A percentile compares a stretch with the other conserved stretches of the same genome.
Conservation (phyloP, 1,140 invertebrate genomes). For the Nasonia vitripennis region DNA sequence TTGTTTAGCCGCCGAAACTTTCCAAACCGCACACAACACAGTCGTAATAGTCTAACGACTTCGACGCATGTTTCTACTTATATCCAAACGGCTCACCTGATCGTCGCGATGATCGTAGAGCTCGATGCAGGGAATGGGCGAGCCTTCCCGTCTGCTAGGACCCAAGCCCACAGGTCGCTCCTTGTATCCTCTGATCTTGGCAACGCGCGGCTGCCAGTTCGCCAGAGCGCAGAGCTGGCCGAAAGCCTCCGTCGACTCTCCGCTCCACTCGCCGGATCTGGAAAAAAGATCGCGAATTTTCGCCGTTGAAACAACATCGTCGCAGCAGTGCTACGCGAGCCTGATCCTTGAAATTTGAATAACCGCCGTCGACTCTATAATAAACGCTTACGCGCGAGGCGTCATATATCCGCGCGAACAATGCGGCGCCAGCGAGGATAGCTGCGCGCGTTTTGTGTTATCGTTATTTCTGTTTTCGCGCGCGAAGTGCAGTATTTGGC, state of each 20-base stretch:
- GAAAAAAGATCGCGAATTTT: constrained; percentile 29
- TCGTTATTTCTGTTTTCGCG: constrained; percentile 38
- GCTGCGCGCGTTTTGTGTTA: neutral
- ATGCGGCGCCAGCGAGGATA: neutral
- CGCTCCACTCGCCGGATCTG: constrained; percentile 76
- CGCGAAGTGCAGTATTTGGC: constrained; percentile 42
- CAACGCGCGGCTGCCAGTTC: constrained; percentile 81
- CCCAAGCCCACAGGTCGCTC: constrained; percentile 66
- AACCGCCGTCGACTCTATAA: too few relatives aligned
- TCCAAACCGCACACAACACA: neutral
- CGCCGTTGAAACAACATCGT: neutral
- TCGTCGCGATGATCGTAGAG: constrained; percentile 57
- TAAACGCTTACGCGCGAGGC: too few relatives aligned
- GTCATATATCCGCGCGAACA: neutral
- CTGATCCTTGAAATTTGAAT: too few relatives aligned
- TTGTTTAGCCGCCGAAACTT: neutral
- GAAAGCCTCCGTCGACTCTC: constrained; percentile 82
- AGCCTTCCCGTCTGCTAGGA: constrained; percentile 55
- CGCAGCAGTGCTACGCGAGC: too few relatives aligned
- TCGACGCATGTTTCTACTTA: too few relatives aligned
- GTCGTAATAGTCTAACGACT: neutral
- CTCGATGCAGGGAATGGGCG: constrained; percentile 62
- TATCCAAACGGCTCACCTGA: constrained; percentile 50
- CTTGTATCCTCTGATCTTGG: constrained; percentile 81
- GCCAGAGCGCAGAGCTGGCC: constrained; percentile 80